Evolutionary conservation across 2,113 vertebrate species (phyloP).

Genomic region (Monopterus albus): DNA sequence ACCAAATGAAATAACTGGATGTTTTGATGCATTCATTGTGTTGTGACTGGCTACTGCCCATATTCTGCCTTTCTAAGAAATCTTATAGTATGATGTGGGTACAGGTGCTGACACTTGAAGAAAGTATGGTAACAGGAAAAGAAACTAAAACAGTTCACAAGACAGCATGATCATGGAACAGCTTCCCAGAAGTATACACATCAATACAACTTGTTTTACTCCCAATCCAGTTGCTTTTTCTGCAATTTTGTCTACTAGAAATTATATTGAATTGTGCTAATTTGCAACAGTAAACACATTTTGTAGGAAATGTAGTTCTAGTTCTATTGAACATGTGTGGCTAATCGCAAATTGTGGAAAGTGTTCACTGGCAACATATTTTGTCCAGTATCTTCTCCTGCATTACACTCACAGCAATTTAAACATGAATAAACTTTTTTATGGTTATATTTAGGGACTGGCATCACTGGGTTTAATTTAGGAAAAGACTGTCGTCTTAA

Average conservation of each 20-base stretch:
- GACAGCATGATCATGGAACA: neutral
- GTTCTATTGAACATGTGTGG: no score
- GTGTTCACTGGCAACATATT: no score
- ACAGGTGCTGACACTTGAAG: slow-evolving; percentile 1
- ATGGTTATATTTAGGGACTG: no score
- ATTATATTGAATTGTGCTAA: neutral
- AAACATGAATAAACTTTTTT: no score
- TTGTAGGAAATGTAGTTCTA: no score
- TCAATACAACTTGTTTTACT: neutral
- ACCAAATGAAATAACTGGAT: neutral
- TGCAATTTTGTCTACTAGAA: neutral
- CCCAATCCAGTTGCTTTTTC: neutral
- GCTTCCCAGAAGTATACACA: neutral
- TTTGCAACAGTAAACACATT: no score
- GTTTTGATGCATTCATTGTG: neutral
- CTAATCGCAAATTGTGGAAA: no score
- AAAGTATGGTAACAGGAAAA: neutral
- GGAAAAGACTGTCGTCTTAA: no score
- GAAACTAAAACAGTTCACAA: neutral
- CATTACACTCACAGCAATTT: no score
- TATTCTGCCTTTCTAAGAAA: neutral
- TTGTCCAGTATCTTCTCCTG: no score
- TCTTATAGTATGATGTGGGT: neutral
- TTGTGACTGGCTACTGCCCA: neutral
- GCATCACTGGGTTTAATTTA: no score